Base-by-base conservation (phyloP, 30 jellyfish, hydroid and myxozoan genomes). In the Hydractinia echinata region DNA sequence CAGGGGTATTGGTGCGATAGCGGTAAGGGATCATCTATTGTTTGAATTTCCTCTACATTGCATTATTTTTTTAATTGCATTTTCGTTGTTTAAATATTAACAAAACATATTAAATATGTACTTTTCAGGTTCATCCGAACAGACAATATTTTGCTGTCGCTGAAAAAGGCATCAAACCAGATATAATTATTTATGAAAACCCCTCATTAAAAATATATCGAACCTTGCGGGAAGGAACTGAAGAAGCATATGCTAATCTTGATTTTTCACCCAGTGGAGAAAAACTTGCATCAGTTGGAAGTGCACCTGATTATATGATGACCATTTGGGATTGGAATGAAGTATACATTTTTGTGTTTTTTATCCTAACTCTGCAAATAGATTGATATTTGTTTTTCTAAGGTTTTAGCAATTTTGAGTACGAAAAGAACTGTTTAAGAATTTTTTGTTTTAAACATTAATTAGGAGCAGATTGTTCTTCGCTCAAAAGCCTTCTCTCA, bases 291-390 rank as follows among this genome's bases (percentile, higher is more conserved):
- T 85, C 97, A 39, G 96, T 91, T 82, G 97, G 97, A 20, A 85
- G 96, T 77, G 82, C 89, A 10, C 97, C 97, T 5, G 97, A 91
- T 84, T 91, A 66, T 79, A 85, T 91, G 97, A 76, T 91, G 82
- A 91, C 97, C 2, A 91, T 91, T 15, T 91, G 97, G 97, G 95
- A 91, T 72, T 91, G 97, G 97, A 81, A 55, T n/a, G 76, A 85
- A 53, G 85, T 77, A 72, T 8, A 11, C 16, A 56, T 58, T 3
- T 67, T 67, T 67, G 14, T 30, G 78, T 10, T 67, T 11, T 30
- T 30, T 30, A 30, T 30, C 2, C 44, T 30, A 30, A 30, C 44
- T 30, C 44, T 30, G 44, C 44, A 30, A 30, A 30, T 30, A 30
- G 44, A 30, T 30, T 30, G 44, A 30, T 30, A 30, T 30, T 30